Conservation (phyloP, 2,888 invertebrate species). For the Chromoteleia sp. region DNA sequence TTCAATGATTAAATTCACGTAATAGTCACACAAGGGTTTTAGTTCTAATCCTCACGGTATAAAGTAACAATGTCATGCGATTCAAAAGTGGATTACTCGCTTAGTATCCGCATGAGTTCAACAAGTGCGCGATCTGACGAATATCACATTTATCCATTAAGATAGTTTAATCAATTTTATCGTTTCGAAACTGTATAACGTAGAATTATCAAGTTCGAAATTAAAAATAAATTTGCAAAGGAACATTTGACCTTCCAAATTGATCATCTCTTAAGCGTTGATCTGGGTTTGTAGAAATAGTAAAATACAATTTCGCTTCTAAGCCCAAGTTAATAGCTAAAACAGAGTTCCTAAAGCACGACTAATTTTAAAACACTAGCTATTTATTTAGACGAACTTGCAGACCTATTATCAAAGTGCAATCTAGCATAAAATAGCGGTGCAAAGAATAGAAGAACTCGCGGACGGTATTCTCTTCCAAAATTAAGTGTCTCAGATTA, state of each 20-base stretch:
- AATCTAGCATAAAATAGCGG: constrained; percentile 57
- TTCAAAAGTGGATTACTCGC: constrained; percentile 44
- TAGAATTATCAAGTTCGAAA: constrained; percentile 6
- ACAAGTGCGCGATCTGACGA: constrained; percentile 35
- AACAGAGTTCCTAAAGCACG: constrained; percentile 21
- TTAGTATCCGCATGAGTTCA: constrained; percentile 33
- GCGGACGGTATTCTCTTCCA: constrained; percentile 18
- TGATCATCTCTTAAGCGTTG: constrained; percentile 11
- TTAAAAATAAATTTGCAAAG: constrained; percentile 32
- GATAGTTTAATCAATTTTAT: constrained; percentile 21
- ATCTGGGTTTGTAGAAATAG: constrained; percentile 11
- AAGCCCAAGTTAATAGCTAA: constrained; percentile 33
- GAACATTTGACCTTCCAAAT: constrained; percentile 7
- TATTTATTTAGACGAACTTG: constrained; percentile 60
- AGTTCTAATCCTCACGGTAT: constrained; percentile 37
- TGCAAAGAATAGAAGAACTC: constrained; percentile 59
- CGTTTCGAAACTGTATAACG: background rate
- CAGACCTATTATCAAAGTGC: constrained; percentile 63
- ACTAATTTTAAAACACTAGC: constrained; percentile 46
- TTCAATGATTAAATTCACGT: constrained; percentile 31
- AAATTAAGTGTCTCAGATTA: constrained; percentile 63
- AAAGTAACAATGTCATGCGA: constrained; percentile 48
- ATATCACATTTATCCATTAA: constrained; percentile 21
- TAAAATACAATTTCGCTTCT: constrained; percentile 22
- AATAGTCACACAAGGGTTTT: constrained; percentile 35